These are phyloP conservation scores for Poicephalus gulielmi DNA, from an alignment of 2,113 vertebrate genomes.

Conservation along the genomic window DNA sequence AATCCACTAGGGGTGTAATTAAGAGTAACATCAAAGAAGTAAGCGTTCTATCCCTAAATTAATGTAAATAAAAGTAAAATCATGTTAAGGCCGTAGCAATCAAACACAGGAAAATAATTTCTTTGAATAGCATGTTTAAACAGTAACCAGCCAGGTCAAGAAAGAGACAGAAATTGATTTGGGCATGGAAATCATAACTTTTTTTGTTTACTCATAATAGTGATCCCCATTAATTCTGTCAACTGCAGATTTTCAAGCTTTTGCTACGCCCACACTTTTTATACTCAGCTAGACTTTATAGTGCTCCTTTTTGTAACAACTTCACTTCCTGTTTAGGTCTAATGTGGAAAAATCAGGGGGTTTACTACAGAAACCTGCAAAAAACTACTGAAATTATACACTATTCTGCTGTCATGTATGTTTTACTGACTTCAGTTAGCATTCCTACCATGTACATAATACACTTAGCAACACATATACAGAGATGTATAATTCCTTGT, in stretches of 20 bases:
- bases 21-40: background rate
- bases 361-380: background rate
- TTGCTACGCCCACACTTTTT: background rate
- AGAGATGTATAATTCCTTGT: background rate
- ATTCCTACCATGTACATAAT: background rate
- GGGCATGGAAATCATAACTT: background rate
- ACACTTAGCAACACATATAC: background rate
- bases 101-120: background rate
- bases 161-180: background rate
- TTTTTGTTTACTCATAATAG: background rate
- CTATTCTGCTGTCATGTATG: background rate
- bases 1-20: background rate
- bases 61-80: conserved; percentile 25
- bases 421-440: background rate
- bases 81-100: background rate
- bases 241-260: background rate
- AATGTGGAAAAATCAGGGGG: background rate
- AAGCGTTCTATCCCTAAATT: background rate
- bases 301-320: background rate
- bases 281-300: background rate
- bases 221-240: background rate
- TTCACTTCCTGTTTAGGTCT: background rate
- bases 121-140: background rate
- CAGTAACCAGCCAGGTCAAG: background rate
- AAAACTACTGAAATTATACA: background rate